Percentiles rank a stretch among this genome's conserved stretches.
These are phyloP conservation scores for Mycteria americana DNA, from an alignment of 2,797 vertebrate genomes.

Conservation along the genomic window DNA sequence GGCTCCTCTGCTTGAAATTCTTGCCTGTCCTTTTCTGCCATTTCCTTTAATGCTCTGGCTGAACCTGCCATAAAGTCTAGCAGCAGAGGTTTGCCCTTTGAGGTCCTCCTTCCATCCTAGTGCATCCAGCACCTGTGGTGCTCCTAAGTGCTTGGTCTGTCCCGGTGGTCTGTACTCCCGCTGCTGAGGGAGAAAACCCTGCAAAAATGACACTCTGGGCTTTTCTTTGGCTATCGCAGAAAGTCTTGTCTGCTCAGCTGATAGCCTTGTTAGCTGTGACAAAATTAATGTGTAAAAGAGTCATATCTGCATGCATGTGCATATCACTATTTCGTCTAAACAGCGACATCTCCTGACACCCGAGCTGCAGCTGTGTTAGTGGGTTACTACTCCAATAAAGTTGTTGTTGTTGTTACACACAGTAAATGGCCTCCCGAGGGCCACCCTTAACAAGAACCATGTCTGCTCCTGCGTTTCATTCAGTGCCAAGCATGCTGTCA, in stretches of 20 bases:
- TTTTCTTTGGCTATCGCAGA: neutral
- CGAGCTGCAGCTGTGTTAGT: neutral
- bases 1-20: neutral
- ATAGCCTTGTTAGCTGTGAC: neutral
- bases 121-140: too few species aligned
- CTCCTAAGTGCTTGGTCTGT: neutral
- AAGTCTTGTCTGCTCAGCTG: neutral
- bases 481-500: constrained; percentile 63
- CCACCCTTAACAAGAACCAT: constrained; percentile 61
- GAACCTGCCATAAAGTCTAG: neutral
- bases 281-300: neutral
- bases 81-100: neutral
- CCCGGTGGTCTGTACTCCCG: neutral
- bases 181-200: neutral
- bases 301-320: neutral
- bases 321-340: constrained; percentile 29
- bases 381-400: constrained; percentile 46
- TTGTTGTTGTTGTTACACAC: constrained; percentile 61
- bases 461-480: constrained; percentile 54
- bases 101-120: neutral
- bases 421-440: constrained; percentile 59
- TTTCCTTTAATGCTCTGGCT: neutral
- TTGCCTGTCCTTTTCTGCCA: neutral
- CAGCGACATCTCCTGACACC: constrained; percentile 64
- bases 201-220: neutral